Conservation (phyloP, 2,888 invertebrate species). For the Meiosimyza decipiens region DNA sequence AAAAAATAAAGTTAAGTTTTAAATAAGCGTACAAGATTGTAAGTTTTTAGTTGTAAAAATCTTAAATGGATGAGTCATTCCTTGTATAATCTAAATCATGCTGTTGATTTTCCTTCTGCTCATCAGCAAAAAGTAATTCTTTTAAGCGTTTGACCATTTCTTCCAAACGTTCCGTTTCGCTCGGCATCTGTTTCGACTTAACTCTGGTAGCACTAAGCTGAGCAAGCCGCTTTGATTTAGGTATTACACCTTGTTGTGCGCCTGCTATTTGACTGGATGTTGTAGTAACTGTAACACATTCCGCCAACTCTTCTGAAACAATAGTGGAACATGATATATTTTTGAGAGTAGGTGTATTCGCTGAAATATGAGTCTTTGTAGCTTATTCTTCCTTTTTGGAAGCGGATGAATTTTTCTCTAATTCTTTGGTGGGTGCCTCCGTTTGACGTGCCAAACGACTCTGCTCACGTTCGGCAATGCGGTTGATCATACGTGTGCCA, state of each 20-base stretch:
- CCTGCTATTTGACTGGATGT: conserved; percentile 57
- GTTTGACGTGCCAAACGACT: conserved; percentile 47
- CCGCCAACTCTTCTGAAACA: conserved; percentile 52
- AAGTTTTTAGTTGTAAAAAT: neutral
- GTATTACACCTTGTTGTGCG: conserved; percentile 49
- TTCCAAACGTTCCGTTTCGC: conserved; percentile 51
- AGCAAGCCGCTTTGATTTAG: conserved; percentile 50
- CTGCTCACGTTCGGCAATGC: conserved; percentile 58
- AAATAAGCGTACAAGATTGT: neutral
- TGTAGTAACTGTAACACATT: conserved; percentile 56
- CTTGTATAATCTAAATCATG: neutral
- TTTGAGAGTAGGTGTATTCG: conserved; percentile 49
- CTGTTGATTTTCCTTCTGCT: no score
- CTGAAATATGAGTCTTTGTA: no score
- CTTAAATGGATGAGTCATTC: neutral
- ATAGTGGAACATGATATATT: conserved; percentile 55
- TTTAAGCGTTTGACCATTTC: conserved; percentile 61
- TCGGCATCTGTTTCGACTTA: conserved; percentile 21
- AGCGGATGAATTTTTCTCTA: conserved; percentile 66
- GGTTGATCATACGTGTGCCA: conserved; percentile 60
- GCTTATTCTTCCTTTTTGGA: conserved; percentile 32
- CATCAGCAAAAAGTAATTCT: conserved; percentile 54
- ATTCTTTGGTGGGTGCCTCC: conserved; percentile 12
- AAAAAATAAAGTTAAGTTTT: no score
- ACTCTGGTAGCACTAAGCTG: conserved; percentile 54